Evolutionary conservation across 2,797 vertebrate genomes (phyloP).

Genomic region (Gallirallus australis): DNA sequence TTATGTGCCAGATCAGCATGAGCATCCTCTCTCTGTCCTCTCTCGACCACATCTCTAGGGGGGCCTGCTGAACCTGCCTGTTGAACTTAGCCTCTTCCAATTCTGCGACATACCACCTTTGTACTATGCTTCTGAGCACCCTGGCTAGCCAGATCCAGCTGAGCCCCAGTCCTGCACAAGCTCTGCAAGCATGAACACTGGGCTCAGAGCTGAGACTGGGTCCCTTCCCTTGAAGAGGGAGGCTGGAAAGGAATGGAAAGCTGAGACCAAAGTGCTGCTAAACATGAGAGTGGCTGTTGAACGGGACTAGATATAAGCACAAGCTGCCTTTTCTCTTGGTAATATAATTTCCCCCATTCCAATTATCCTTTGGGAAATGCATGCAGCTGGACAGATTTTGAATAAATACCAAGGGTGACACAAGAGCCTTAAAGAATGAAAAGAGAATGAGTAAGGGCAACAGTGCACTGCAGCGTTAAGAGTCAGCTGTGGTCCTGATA

Average conservation of each 20-base stretch:
- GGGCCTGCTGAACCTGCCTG: neutral
- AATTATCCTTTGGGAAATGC: neutral
- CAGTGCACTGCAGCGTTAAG: neutral
- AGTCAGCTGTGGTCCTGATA: neutral
- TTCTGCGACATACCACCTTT: neutral
- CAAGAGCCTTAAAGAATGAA: neutral
- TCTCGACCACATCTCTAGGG: neutral
- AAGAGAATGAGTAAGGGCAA: neutral
- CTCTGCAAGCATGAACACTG: neutral
- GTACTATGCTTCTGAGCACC: neutral
- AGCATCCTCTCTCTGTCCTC: neutral
- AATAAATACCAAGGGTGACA: neutral
- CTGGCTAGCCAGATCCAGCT: neutral
- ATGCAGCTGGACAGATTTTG: neutral
- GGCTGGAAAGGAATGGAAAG: neutral
- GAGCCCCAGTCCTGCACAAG: neutral
- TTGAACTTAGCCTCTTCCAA: neutral
- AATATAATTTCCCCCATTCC: neutral
- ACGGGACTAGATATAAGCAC: fast-evolving
- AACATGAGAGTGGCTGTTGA: fast-evolving
- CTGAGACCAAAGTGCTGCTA: neutral
- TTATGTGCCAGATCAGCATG: neutral
- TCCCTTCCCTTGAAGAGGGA: neutral
- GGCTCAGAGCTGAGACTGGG: neutral
- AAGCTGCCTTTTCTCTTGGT: neutral